Evolutionary conservation across 2,888 invertebrate species (phyloP).

Genomic region (Oligia latruncula): DNA sequence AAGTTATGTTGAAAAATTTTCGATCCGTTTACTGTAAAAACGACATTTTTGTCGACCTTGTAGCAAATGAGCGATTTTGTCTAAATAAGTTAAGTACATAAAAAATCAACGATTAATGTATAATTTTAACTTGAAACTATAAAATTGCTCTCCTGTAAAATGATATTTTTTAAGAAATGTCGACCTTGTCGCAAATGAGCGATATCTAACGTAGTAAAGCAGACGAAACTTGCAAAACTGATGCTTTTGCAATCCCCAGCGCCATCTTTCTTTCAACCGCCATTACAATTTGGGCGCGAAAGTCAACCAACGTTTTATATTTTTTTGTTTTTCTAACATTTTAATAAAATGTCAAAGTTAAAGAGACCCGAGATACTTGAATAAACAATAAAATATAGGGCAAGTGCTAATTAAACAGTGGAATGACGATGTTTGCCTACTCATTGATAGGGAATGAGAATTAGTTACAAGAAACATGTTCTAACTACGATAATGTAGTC

Average conservation of each 20-base stretch:
- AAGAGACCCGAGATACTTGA: slow-evolving; percentile 45
- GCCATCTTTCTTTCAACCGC: slow-evolving; percentile 53
- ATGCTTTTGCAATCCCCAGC: slow-evolving; percentile 38
- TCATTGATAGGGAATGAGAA: slow-evolving; percentile 62
- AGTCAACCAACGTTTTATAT: slow-evolving; percentile 7
- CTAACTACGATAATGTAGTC: slow-evolving; percentile 30
- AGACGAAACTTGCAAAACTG: slow-evolving; percentile 30
- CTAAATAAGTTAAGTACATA: too few relatives aligned
- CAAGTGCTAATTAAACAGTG: slow-evolving; percentile 65
- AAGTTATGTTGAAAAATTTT: too few relatives aligned
- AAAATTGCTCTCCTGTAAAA: too few relatives aligned
- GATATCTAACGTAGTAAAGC: slow-evolving; percentile 9
- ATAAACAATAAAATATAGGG: slow-evolving; percentile 59
- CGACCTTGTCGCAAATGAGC: too few relatives aligned
- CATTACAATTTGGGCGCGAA: slow-evolving; percentile 37
- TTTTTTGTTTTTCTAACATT: neutral
- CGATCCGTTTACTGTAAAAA: too few relatives aligned
- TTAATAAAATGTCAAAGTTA: slow-evolving; percentile 14
- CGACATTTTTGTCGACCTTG: too few relatives aligned
- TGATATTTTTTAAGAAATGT: too few relatives aligned
- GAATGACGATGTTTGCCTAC: slow-evolving; percentile 57
- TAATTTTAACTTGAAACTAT: too few relatives aligned
- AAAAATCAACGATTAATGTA: too few relatives aligned
- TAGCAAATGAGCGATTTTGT: too few relatives aligned
- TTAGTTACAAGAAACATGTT: slow-evolving; percentile 45